phyloP scores from a whole-genome alignment of 2,888 invertebrate genomes.

The Cryptocephalus primarius region DNA sequence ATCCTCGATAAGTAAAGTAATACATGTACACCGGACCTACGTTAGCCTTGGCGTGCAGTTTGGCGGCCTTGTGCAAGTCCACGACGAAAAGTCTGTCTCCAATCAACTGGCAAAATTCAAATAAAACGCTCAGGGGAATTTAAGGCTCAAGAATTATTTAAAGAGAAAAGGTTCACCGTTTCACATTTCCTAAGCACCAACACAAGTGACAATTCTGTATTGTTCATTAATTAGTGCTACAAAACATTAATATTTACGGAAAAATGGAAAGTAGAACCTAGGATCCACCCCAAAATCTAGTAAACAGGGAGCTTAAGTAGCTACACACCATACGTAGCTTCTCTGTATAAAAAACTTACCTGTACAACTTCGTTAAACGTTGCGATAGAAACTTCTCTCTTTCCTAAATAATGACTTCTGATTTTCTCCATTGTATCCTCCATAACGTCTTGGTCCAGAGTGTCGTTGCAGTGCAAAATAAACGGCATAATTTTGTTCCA shows the following conservation, averaged over 20 bases:
- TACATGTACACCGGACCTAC: slow-evolving; percentile 53
- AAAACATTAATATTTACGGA: too few species aligned
- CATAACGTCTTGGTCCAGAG: slow-evolving; percentile 19
- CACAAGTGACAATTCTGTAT: neutral
- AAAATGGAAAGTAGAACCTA: neutral
- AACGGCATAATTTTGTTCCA: slow-evolving; percentile 32
- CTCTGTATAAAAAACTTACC: slow-evolving; percentile 4
- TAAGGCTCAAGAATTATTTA: too few species aligned
- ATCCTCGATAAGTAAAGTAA: slow-evolving; percentile 50
- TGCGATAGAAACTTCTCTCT: slow-evolving; percentile 21
- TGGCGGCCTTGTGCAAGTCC: slow-evolving; percentile 49
- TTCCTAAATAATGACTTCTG: slow-evolving; percentile 27
- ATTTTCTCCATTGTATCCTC: slow-evolving; percentile 26
- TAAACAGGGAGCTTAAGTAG: neutral
- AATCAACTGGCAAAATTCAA: slow-evolving; percentile 33
- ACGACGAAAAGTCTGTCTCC: slow-evolving; percentile 53
- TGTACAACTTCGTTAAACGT: slow-evolving; percentile 18
- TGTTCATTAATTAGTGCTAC: too few species aligned
- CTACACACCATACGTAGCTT: neutral
- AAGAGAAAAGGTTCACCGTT: too few species aligned
- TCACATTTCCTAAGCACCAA: too few species aligned
- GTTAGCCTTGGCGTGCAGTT: slow-evolving; percentile 44
- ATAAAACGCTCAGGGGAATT: too few species aligned
- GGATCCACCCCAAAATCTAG: neutral
- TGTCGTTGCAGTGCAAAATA: slow-evolving; percentile 34